A percentile compares a stretch with the other conserved stretches of the same genome.
Evolutionary conservation across 2,113 vertebrate species (phyloP).

Genomic region (Melanerpes aurifrons): DNA sequence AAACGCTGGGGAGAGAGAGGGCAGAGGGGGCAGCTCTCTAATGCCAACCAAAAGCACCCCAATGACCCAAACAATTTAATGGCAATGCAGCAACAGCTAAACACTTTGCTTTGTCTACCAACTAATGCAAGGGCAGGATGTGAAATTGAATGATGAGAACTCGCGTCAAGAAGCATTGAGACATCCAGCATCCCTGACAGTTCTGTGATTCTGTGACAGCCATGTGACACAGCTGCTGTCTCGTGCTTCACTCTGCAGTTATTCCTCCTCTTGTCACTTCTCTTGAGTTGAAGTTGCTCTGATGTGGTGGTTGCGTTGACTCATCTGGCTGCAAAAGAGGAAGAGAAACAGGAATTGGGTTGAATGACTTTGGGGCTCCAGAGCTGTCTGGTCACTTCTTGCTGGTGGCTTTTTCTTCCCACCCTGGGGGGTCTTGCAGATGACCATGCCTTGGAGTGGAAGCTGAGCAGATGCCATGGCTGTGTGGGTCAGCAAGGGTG

Average conservation of each 20-base stretch:
- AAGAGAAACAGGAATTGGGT: not conserved
- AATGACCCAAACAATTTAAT: not conserved
- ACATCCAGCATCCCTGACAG: not conserved
- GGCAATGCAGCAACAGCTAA: not conserved
- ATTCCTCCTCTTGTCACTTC: not conserved
- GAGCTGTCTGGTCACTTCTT: not conserved
- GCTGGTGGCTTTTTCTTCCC: not conserved
- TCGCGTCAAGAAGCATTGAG: not conserved
- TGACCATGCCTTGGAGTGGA: accelerated
- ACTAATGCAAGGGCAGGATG: too few species aligned
- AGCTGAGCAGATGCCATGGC: not conserved
- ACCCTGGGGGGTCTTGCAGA: not conserved
- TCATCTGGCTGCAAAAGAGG: not conserved
- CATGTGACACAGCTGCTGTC: too few species aligned
- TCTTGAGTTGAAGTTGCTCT: not conserved
- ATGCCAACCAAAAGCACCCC: too few species aligned
- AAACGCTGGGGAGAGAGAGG: not conserved
- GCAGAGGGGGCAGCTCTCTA: not conserved
- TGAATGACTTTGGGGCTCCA: not conserved
- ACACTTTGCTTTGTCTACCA: not conserved
- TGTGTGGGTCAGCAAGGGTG: not conserved
- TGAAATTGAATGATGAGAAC: accelerated
- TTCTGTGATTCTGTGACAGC: too few species aligned
- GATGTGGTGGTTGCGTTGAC: not conserved
- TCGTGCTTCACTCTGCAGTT: not conserved